Percentiles rank a stretch among this genome's conserved stretches.
phyloP scores from a whole-genome alignment of 2,113 vertebrate genomes.

The Aegypius monachus region DNA sequence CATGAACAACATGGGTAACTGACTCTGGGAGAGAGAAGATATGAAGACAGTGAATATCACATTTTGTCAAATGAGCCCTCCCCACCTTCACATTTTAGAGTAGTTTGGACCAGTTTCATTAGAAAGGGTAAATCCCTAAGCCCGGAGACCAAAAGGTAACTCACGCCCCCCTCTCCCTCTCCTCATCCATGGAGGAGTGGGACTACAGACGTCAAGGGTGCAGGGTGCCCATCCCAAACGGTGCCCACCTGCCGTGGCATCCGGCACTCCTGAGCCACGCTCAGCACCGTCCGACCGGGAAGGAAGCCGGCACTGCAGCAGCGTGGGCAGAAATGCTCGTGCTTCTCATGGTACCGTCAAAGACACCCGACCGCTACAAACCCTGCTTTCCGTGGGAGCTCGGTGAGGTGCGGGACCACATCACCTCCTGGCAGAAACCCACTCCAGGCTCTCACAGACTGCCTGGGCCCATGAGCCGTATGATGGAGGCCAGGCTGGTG shows the following conservation, averaged over 20 bases:
- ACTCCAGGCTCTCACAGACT: neutral
- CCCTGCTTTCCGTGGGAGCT: neutral
- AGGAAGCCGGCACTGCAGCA: neutral
- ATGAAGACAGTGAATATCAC: neutral
- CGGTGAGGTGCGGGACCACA: neutral
- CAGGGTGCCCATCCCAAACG: neutral
- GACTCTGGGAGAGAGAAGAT: neutral
- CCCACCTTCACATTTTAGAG: neutral
- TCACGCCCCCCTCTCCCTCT: neutral
- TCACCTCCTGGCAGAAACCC: neutral
- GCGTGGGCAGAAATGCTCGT: neutral
- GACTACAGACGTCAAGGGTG: neutral
- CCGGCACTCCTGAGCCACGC: neutral
- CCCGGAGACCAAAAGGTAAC: neutral
- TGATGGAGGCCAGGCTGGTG: neutral
- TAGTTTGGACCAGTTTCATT: neutral
- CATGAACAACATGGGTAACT: neutral
- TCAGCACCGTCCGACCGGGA: rapidly evolving
- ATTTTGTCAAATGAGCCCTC: neutral
- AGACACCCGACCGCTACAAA: neutral
- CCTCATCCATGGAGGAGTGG: neutral
- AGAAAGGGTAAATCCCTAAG: neutral
- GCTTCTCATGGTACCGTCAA: neutral
- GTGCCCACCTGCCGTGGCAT: neutral
- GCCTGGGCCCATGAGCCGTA: rapidly evolving